Conservation (phyloP, 2,797 vertebrate species). For the Siniperca obscura region DNA sequence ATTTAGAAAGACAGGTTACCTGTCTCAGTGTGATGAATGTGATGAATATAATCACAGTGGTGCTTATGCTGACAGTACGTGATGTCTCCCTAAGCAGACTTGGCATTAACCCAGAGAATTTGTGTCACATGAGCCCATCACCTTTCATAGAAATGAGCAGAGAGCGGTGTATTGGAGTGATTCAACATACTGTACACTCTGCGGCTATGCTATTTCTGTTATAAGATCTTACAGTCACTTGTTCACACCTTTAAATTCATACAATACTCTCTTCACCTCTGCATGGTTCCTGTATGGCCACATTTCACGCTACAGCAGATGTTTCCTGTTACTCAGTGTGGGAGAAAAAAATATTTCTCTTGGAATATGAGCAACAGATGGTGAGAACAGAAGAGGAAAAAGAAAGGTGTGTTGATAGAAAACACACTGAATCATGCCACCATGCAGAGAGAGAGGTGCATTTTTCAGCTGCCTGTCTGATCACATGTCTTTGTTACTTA, state of each 20-base stretch:
- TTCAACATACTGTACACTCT: neutral
- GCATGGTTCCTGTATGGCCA: constrained; percentile 42
- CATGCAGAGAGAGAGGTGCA: constrained; percentile 19
- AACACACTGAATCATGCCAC: constrained; percentile 50
- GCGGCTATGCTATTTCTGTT: constrained; percentile 21
- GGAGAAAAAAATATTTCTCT: constrained; percentile 68
- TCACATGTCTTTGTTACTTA: constrained; percentile 30
- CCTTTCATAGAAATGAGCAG: neutral
- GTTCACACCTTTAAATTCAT: constrained; percentile 61
- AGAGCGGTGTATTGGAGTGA: neutral
- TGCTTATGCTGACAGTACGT: neutral
- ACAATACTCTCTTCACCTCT: constrained; percentile 30
- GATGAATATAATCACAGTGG: neutral
- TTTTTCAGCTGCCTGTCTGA: constrained; percentile 49
- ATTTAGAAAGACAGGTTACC: neutral
- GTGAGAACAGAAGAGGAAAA: constrained; percentile 56
- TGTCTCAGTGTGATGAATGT: neutral
- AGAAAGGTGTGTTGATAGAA: constrained; percentile 70
- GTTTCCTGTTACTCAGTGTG: constrained; percentile 76
- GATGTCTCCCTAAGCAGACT: neutral
- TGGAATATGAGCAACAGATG: constrained; percentile 70
- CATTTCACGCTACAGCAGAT: constrained; percentile 72
- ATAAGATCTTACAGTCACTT: constrained; percentile 21
- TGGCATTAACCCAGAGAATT: constrained; percentile 2
- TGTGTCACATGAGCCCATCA: neutral